Evolutionary conservation across 1,140 invertebrate species (phyloP), one percentile per base, ranked within the genome.

Genomic region (Euwallacea fornicatus): DNA sequence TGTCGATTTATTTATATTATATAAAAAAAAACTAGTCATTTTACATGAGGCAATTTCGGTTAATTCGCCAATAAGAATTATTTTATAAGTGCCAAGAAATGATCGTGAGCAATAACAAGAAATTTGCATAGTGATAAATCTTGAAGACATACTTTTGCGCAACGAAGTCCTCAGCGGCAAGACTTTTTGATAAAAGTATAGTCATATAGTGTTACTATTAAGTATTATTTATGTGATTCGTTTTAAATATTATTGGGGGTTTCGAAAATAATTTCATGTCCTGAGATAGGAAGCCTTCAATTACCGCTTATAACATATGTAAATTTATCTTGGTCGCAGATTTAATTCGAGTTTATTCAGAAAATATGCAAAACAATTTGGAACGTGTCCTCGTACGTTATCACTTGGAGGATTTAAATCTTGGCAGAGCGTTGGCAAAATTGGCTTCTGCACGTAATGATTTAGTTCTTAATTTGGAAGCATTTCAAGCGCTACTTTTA

Each of bases 331-430:
- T 73, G 73, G 74, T 67, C 67, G 71, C 73, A 62, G 71, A 69
- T 75, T 76, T 74, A 76, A 76, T 76, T 75, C 70, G 74, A 73
- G 42, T 75, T 76, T 75, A 76, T 76, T 72, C 66, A 60, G 43
- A 69, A 73, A 75, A 76, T 76, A 76, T 76, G 75, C 72, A 73
- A 76, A 76, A 69, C 69, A 62, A 66, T 63, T 70, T 70, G 68
- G 68, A 58, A 68, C 68, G 68, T 70, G 68, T 64, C 53, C 68
- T 33, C 61, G 46, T 70, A 62, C 68, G 61, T 70, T 70, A 70
- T 70, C 68, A 70, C 68, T 70, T 41, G 68, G 65, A 53, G 53
- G 53, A 66, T 66, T 66, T 66, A 58, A 15, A 54, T 66, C 65
- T 15, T 65, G 21, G 43, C 43, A 33, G 55, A 46, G 46, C 47